phyloP scores from a whole-genome alignment of 2,888 invertebrate species.

The Eledone cirrhosa region DNA sequence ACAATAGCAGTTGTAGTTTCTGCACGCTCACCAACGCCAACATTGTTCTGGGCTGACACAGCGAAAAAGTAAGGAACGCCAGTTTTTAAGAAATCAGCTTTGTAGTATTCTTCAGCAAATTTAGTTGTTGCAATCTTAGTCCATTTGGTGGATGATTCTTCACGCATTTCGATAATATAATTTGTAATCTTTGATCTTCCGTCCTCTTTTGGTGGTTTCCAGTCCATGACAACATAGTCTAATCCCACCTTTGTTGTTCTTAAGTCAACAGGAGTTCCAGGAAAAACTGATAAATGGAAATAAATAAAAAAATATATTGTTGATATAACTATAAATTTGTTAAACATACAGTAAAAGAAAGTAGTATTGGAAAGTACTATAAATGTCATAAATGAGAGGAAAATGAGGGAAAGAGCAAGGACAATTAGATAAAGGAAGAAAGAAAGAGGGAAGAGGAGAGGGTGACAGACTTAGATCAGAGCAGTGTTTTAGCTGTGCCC shows the following conservation, averaged over 20 bases:
- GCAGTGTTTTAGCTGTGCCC: too few species aligned
- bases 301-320: too few species aligned
- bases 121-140: constrained; percentile 7
- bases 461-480: too few species aligned
- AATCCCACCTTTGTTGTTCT: constrained; percentile 28
- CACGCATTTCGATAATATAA: constrained; percentile 59
- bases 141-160: constrained; percentile 68
- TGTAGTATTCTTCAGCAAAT: constrained; percentile 14
- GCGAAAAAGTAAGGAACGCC: constrained; percentile 90
- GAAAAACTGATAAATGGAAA: constrained; percentile 22
- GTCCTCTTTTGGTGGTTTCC: constrained; percentile 50
- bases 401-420: too few species aligned
- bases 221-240: constrained; percentile 33
- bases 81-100: constrained; percentile 74
- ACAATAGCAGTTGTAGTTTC: constrained; percentile 30
- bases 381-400: too few species aligned
- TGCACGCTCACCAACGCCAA: constrained; percentile 71
- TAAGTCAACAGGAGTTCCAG: constrained; percentile 32
- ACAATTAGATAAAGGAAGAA: too few species aligned
- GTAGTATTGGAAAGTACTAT: too few species aligned
- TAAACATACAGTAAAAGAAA: too few species aligned
- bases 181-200: constrained; percentile 48
- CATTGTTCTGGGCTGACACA: constrained; percentile 85
- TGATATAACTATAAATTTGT: too few species aligned
- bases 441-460: too few species aligned